These are phyloP conservation scores for Stegodyphus mimosarum DNA, from an alignment of 1,140 invertebrate genomes.

Conservation along the genomic window DNA sequence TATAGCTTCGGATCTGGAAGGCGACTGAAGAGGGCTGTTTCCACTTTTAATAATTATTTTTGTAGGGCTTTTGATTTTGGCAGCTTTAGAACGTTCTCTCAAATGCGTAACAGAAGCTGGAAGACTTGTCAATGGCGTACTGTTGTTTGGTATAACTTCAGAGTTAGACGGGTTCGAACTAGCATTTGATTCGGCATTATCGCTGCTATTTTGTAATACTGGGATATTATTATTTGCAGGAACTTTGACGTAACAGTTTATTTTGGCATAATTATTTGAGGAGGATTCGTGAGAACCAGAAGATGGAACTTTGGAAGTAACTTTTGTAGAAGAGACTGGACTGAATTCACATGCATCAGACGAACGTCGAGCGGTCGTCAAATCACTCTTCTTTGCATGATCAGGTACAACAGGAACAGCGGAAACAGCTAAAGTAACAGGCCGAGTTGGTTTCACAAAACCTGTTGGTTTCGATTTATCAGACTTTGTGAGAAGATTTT, in stretches of 20 bases:
- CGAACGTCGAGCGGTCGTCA: background rate
- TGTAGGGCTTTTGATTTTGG: constrained; percentile 16
- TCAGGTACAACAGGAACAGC: constrained; percentile 32
- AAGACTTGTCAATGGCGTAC: constrained; percentile 10
- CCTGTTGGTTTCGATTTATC: constrained; percentile 47
- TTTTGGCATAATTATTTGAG: background rate
- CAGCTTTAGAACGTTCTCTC: background rate
- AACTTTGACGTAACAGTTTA: background rate
- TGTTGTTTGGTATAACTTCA: background rate
- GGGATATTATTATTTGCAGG: background rate
- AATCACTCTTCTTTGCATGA: background rate
- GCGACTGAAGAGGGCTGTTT: background rate
- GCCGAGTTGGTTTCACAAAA: constrained; percentile 44
- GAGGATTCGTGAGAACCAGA: too few relatives aligned
- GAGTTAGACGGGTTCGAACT: too few relatives aligned
- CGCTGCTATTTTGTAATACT: background rate
- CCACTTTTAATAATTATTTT: constrained; percentile 26
- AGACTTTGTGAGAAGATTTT: background rate
- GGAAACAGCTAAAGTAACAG: constrained; percentile 13
- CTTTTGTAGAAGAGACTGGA: background rate
- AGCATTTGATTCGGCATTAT: too few relatives aligned
- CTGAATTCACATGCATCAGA: background rate
- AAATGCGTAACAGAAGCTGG: background rate
- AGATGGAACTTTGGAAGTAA: background rate
- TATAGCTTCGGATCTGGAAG: background rate